Conservation (phyloP, 2,113 vertebrate species). For the Phocoena sinus region DNA sequence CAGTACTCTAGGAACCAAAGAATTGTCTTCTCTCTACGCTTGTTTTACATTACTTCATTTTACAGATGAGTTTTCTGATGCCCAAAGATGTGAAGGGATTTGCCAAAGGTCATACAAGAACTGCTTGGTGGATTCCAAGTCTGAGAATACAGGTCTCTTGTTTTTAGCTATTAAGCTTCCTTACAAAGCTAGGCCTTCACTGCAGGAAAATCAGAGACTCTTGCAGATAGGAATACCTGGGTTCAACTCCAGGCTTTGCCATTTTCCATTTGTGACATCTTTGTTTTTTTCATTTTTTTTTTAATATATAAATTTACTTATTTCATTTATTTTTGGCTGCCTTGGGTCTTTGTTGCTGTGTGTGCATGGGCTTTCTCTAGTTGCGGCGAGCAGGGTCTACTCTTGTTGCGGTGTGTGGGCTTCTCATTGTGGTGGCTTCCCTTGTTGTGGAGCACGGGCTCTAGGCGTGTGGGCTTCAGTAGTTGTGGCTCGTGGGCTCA, state of each 20-base stretch:
- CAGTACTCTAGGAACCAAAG: background rate
- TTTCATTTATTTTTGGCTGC: no score
- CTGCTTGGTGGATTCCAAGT: background rate
- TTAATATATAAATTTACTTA: no score
- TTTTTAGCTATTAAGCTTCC: slow-evolving; percentile 26
- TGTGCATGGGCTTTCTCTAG: no score
- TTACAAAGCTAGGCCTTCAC: slow-evolving; percentile 27
- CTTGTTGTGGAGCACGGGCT: no score
- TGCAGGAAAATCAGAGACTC: slow-evolving; percentile 10
- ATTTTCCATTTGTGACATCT: slow-evolving; percentile 7
- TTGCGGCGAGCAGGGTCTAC: no score
- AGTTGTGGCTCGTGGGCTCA: no score
- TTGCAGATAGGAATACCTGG: background rate
- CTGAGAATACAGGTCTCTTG: background rate
- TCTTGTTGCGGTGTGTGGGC: no score
- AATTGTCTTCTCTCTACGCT: background rate
- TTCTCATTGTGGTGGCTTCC: no score
- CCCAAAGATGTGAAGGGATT: background rate
- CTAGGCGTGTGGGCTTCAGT: no score
- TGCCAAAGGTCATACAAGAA: background rate
- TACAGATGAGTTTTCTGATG: slow-evolving; percentile 19
- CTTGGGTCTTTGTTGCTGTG: no score
- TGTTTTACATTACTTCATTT: background rate
- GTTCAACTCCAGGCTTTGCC: background rate
- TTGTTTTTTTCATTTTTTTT: background rate